Evolutionary conservation across 1,140 invertebrate genomes (phyloP).

Genomic region (Neodiprion fabricii): DNA sequence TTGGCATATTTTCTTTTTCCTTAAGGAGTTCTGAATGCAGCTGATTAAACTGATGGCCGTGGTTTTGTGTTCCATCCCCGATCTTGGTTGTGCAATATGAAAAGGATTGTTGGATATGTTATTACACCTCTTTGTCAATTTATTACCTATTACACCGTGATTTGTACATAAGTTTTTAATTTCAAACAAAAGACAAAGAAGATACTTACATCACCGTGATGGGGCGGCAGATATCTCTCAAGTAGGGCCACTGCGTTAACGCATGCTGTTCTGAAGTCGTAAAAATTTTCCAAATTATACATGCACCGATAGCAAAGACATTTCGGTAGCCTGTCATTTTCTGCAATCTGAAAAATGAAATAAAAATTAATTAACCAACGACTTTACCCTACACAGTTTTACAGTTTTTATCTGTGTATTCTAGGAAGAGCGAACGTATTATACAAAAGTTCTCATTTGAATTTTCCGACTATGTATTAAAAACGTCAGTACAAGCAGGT

Average conservation of each 20-base stretch:
- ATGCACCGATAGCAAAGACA: constrained; percentile 63
- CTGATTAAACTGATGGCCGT: constrained; percentile 35
- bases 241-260: constrained; percentile 58
- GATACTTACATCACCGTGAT: constrained; percentile 23
- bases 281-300: constrained; percentile 65
- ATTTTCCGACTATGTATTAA: too few species aligned
- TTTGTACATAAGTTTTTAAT: not conserved
- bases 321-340: constrained; percentile 61
- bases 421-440: not conserved
- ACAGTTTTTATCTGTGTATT: not conserved
- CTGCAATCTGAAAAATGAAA: constrained; percentile 53
- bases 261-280: constrained; percentile 62
- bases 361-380: not conserved
- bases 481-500: too few species aligned
- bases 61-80: constrained; percentile 24
- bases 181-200: not conserved
- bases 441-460: not conserved
- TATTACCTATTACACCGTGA: not conserved
- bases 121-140: not conserved
- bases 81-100: constrained; percentile 30
- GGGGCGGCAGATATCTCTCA: constrained; percentile 50
- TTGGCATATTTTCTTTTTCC: constrained; percentile 53
- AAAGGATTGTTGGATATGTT: not conserved
- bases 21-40: constrained; percentile 47
- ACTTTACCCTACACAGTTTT: not conserved